phyloP scores from a whole-genome alignment of 30 jellyfish, hydroid and myxozoan species.

The Nemopilema nomurai region DNA sequence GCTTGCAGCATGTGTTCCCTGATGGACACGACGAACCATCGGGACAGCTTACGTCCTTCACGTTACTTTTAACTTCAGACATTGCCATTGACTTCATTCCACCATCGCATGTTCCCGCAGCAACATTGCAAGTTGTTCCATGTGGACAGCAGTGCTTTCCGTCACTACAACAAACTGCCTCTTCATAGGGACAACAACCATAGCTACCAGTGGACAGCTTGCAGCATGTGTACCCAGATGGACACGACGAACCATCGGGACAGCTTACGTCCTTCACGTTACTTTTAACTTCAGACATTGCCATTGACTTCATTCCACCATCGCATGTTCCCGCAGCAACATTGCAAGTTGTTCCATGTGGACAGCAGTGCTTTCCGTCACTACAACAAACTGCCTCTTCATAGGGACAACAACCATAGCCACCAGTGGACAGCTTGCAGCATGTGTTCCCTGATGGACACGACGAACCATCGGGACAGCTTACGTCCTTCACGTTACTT shows the following conservation, averaged over 20 bases:
- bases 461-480: constrained; percentile 14
- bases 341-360: constrained; percentile 50
- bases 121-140: constrained; percentile 33
- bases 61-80: constrained; percentile 22
- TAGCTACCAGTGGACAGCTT: constrained; percentile 31
- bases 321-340: not conserved
- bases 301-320: not conserved
- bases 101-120: not conserved
- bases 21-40: constrained; percentile 51
- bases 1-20: constrained; percentile 50
- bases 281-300: not conserved
- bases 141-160: constrained; percentile 70
- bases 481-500: constrained; percentile 4
- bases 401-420: constrained; percentile 74
- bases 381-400: constrained; percentile 71
- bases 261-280: not conserved
- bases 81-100: not conserved
- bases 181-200: constrained; percentile 64
- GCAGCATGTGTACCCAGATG: constrained; percentile 65
- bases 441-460: constrained; percentile 64
- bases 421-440: constrained; percentile 54
- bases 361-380: constrained; percentile 71
- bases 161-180: constrained; percentile 70
- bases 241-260: constrained; percentile 45
- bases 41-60: not conserved